Conservation (phyloP, 2,113 vertebrate species). For the Eublepharis macularius region DNA sequence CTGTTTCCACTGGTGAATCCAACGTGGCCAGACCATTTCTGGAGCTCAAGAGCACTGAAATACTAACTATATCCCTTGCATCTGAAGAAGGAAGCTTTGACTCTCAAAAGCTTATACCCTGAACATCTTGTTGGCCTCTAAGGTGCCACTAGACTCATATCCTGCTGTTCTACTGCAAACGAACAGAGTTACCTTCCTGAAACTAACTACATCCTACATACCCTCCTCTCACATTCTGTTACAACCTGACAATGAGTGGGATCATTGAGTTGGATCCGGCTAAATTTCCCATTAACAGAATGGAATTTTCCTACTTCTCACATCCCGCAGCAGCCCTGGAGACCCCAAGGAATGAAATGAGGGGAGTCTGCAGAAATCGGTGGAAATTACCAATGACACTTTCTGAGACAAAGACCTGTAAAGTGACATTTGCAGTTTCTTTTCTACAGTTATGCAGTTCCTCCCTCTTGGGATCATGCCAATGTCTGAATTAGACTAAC, state of each 20-base stretch:
- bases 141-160: no score
- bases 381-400: no score
- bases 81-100: background rate
- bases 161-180: background rate
- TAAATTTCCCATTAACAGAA: no score
- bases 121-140: no score
- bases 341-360: no score
- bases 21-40: background rate
- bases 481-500: background rate
- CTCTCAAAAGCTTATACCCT: no score
- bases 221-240: background rate
- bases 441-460: background rate
- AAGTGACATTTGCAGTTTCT: background rate
- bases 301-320: no score
- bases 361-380: no score
- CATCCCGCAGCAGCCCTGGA: no score
- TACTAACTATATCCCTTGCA: background rate
- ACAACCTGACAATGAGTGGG: background rate
- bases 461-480: background rate
- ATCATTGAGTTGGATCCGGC: background rate
- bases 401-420: background rate
- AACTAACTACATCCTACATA: no score
- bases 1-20: background rate
- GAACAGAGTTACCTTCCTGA: no score
- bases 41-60: background rate